Conservation (phyloP, 37 sponge, comb jelly and placozoan species). For the Beroe forskalii region DNA sequence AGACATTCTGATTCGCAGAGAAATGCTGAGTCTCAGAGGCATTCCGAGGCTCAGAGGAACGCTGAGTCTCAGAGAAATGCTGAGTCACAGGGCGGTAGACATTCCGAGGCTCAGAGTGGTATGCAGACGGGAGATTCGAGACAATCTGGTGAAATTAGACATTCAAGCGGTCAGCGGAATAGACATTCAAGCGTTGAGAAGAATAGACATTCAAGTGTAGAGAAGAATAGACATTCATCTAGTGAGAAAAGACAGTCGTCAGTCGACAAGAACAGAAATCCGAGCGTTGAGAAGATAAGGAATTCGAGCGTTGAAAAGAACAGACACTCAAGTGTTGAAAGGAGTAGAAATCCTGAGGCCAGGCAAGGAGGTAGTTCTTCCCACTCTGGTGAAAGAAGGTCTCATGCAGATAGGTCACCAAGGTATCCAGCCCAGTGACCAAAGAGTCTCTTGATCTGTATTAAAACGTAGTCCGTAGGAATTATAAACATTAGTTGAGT, state of each 20-base stretch:
- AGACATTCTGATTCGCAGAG: too few relatives aligned
- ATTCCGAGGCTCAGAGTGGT: not conserved
- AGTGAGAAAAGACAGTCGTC: not conserved
- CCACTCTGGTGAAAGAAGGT: not conserved
- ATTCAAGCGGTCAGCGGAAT: not conserved
- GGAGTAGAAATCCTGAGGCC: too few relatives aligned
- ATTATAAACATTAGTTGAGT: too few relatives aligned
- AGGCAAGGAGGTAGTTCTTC: too few relatives aligned
- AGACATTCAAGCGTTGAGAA: not conserved
- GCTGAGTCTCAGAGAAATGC: too few relatives aligned
- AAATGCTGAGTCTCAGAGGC: too few relatives aligned
- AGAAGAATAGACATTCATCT: not conserved
- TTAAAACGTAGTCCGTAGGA: too few relatives aligned
- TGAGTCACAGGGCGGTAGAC: too few relatives aligned
- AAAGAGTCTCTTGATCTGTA: too few relatives aligned
- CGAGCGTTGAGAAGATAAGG: not conserved
- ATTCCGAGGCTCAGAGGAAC: too few relatives aligned
- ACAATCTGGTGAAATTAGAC: not conserved
- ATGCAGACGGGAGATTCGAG: not conserved
- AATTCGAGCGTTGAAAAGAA: too few relatives aligned
- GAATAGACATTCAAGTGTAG: not conserved
- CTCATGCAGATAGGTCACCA: not conserved
- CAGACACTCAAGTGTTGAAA: not conserved
- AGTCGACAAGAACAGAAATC: not conserved
- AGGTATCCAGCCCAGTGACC: not conserved